Evolutionary conservation across 2,888 invertebrate species (phyloP).

Genomic region (Agriotes lineatus): DNA sequence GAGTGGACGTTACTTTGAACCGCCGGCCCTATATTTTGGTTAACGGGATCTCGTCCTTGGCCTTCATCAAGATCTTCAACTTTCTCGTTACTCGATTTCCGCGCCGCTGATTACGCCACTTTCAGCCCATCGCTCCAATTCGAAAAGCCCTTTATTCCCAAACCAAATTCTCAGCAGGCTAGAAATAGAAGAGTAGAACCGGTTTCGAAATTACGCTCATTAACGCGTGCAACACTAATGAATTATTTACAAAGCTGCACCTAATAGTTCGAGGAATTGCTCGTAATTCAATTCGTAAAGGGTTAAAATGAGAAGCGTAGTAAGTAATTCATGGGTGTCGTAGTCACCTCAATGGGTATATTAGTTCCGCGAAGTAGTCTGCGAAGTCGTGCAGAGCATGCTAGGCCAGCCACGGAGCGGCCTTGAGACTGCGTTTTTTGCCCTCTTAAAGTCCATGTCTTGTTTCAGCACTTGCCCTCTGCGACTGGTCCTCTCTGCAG

Average conservation of each 20-base stretch:
- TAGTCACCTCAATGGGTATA: conserved; percentile 49
- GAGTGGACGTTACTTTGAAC: no score
- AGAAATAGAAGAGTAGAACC: conserved; percentile 35
- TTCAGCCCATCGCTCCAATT: not conserved
- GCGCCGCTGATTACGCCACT: conserved; percentile 35
- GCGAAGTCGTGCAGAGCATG: conserved; percentile 54
- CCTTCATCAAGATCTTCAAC: conserved; percentile 51
- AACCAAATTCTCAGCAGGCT: conserved; percentile 5
- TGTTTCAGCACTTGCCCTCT: conserved; percentile 84
- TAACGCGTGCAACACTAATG: conserved; percentile 19
- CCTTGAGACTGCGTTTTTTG: conserved; percentile 58
- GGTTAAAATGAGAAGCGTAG: conserved; percentile 14
- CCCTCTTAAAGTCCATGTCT: conserved; percentile 32
- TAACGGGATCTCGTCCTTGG: conserved; percentile 58
- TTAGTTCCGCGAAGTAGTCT: conserved; percentile 56
- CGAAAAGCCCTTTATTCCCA: not conserved
- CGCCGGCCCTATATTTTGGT: conserved; percentile 41
- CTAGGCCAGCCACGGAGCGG: conserved; percentile 39
- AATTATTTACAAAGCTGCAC: conserved; percentile 15
- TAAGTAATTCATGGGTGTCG: conserved; percentile 20
- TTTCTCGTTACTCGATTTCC: conserved; percentile 38
- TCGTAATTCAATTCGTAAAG: conserved; percentile 17
- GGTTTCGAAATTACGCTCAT: conserved; percentile 37
- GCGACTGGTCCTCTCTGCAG: conserved; percentile 89
- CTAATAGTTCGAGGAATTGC: conserved; percentile 11